Conservation (phyloP, 2,888 invertebrate genomes). For the Eupithecia dodoneata region DNA sequence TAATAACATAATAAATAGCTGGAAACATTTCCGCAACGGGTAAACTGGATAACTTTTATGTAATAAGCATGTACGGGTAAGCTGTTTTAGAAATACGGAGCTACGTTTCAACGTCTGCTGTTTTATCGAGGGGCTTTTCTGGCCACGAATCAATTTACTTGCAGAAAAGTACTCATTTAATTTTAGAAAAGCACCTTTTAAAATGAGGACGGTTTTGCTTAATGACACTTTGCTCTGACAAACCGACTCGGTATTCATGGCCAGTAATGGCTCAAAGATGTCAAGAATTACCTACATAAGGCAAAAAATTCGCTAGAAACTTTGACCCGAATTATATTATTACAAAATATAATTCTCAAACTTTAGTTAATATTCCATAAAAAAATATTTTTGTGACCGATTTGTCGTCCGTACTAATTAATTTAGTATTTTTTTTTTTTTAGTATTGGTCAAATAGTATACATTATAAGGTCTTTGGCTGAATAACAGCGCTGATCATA, state of each 20-base stretch:
- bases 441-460: no score
- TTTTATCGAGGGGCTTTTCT: neutral
- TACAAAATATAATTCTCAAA: no score
- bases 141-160: neutral
- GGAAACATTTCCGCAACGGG: conserved; percentile 38
- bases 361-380: no score
- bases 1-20: conserved; percentile 44
- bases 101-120: conserved; percentile 8
- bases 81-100: conserved; percentile 25
- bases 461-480: no score
- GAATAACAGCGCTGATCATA: no score
- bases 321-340: no score
- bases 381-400: no score
- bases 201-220: neutral
- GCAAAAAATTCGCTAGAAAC: neutral
- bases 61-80: conserved; percentile 28
- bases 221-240: neutral
- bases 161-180: neutral
- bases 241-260: neutral
- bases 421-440: no score
- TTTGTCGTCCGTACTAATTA: no score
- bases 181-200: neutral
- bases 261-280: neutral
- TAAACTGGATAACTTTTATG: conserved; percentile 41
- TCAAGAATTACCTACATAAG: neutral